Base-by-base conservation (phyloP, 2,113 vertebrate genomes). In the Ochotona curzoniae region DNA sequence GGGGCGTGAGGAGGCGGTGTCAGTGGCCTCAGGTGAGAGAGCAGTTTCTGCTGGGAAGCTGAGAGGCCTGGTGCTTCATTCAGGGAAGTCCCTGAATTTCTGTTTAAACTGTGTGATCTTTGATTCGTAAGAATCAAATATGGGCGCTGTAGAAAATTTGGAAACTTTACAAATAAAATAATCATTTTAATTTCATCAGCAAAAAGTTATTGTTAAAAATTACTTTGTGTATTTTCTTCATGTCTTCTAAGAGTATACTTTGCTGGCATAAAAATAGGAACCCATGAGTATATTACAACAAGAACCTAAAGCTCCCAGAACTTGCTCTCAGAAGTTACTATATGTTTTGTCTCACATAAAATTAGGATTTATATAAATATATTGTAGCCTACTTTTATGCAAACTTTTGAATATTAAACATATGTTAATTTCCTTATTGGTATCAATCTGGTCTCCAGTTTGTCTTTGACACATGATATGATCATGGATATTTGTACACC, bases 161-260 rank as follows among this genome's bases (percentile, higher is more conserved):
- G 30, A 25, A 87, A 51, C 4, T 21, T n/a, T 17, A 51, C 9
- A 88, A 81, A 88, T 49, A 83, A 91, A 92, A 38, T 57, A 35
- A 78, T 78, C 69, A 35, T 87, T 90, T 87, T 84, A 63, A 88
- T 71, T 51, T 88, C 75, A 64, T 7, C 23, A 89, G 14, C 17
- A 93, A 87, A 75, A 60, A 73, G 73, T 32, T 73, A 49, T 32
- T 82, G 47, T 81, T 82, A 67, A 86, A 44, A 78, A 83, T 81
- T 76, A 78, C 54, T 74, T 83, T 47, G 32, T 54, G 21, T 54
- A 7, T 76, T 82, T 75, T 74, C n/a, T 26, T 90, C 54, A 91
- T 26, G 25, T 83, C 60, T 69, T 93, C n/a, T 38, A 61, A 80
- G 21, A 23, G 44, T 21, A 83, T 14, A 64, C 47, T 87, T 75